Evolutionary conservation across 1,140 invertebrate genomes (phyloP).

Genomic region (Procambarus clarkii): DNA sequence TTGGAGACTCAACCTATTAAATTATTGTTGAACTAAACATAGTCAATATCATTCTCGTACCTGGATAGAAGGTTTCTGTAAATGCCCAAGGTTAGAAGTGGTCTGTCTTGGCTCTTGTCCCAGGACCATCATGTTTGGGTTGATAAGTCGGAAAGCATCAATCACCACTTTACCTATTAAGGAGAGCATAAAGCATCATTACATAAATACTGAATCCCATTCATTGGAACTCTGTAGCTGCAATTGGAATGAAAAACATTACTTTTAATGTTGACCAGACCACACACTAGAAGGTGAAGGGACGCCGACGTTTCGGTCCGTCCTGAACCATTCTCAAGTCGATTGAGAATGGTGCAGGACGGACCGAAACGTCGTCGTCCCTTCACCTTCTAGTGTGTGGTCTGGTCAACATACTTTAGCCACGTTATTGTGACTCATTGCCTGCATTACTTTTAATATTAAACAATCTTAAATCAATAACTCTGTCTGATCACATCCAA

Average conservation of each 20-base stretch:
- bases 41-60: constrained; percentile 74
- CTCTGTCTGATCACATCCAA: too few relatives aligned
- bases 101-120: constrained; percentile 99
- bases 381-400: too few relatives aligned
- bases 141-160: constrained; percentile 96
- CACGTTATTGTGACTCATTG: too few relatives aligned
- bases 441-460: neutral
- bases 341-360: too few relatives aligned
- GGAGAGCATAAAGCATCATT: constrained; percentile 63
- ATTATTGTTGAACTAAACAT: too few relatives aligned
- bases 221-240: neutral
- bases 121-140: constrained; percentile 99
- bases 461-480: too few relatives aligned
- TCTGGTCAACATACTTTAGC: too few relatives aligned
- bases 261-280: neutral
- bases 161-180: constrained; percentile 89
- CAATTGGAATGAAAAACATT: neutral
- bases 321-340: too few relatives aligned
- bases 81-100: constrained; percentile 98
- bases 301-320: too few relatives aligned
- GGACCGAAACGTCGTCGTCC: too few relatives aligned
- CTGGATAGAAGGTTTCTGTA: constrained; percentile 98
- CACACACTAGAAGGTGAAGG: too few relatives aligned
- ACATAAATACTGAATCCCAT: neutral
- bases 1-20: too few relatives aligned